Percentiles rank a stretch among this genome's conserved stretches.
Evolutionary conservation across 2,797 vertebrate genomes (phyloP).

Genomic region (Delichon dasypus): DNA sequence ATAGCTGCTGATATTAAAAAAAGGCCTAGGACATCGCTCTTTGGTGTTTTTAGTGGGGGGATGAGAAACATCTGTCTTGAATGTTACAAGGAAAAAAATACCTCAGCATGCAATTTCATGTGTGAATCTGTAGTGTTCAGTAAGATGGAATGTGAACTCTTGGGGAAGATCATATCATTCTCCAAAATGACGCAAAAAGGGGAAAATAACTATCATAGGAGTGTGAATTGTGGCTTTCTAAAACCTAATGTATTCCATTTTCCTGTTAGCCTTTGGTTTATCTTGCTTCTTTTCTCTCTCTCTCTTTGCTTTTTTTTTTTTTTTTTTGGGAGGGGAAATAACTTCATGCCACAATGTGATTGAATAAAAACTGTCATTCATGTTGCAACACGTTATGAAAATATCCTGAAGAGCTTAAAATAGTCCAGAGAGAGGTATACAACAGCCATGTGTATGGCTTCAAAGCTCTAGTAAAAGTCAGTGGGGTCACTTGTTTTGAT

Average conservation of each 20-base stretch:
- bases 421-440: neutral
- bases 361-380: neutral
- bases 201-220: neutral
- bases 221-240: neutral
- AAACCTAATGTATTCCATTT: neutral
- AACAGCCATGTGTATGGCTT: neutral
- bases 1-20: neutral
- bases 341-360: neutral
- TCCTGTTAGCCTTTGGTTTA: neutral
- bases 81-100: neutral
- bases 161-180: neutral
- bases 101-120: neutral
- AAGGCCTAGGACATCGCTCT: neutral
- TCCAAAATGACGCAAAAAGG: neutral
- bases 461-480: neutral
- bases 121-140: constrained; percentile 23
- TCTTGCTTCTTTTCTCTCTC: neutral
- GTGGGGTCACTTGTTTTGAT: neutral
- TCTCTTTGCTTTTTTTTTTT: too few relatives aligned
- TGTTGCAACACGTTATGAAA: neutral
- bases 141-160: constrained; percentile 37
- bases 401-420: neutral
- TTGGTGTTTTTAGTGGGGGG: neutral
- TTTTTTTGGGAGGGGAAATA: neutral
- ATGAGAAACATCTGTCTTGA: constrained; percentile 44